A percentile compares a stretch with the other conserved stretches of the same genome.
Evolutionary conservation across 2,797 vertebrate species (phyloP).

Genomic region (Enoplosus armatus): DNA sequence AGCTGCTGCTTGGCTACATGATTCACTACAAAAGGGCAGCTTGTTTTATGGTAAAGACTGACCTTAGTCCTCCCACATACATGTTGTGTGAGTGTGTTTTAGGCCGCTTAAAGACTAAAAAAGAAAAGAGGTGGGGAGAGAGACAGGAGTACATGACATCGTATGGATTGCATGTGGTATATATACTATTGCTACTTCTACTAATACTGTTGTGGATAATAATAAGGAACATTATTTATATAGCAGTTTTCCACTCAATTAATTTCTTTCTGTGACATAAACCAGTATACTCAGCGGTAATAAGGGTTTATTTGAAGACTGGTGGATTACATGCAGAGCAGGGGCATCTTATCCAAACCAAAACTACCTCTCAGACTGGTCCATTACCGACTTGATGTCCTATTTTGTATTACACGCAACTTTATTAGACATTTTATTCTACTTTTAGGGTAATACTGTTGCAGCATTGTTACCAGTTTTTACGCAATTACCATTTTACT

Average conservation of each 20-base stretch:
- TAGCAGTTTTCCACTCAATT: too few relatives aligned
- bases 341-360: background rate
- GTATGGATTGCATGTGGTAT: background rate
- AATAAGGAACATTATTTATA: background rate
- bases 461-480: background rate
- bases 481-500: background rate
- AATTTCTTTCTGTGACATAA: too few relatives aligned
- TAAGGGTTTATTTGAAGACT: background rate
- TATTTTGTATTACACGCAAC: background rate
- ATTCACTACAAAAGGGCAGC: conserved; percentile 26
- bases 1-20: conserved; percentile 16
- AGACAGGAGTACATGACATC: background rate
- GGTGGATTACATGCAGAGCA: background rate
- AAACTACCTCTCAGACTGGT: conserved; percentile 7
- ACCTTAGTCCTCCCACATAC: conserved; percentile 18
- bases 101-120: background rate
- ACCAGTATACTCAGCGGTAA: too few relatives aligned
- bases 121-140: conserved; percentile 1
- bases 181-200: background rate
- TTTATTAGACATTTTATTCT: background rate
- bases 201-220: background rate
- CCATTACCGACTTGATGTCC: background rate
- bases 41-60: conserved; percentile 25
- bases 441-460: background rate
- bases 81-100: conserved; percentile 3